Evolutionary conservation across 2,888 invertebrate species (phyloP), one percentile per base, ranked within the genome.

Genomic region (Folsomia manolachei): DNA sequence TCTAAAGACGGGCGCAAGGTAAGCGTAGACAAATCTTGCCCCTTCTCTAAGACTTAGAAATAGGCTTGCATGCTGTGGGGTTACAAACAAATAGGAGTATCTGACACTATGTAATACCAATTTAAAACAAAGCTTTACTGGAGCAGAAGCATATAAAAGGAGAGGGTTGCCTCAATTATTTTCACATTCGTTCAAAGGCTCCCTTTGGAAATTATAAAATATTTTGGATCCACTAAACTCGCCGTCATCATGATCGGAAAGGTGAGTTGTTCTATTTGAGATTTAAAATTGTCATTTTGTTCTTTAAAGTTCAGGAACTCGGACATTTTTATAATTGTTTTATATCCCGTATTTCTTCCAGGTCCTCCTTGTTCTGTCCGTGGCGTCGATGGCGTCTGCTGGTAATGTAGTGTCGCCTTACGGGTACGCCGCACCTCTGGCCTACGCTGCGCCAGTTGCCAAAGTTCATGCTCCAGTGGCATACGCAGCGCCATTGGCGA

Each of bases 301-400:
- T 9, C 60, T 4, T 60, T 4, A n/a, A 60, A 19, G 23, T n/a
- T 19, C 60, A 21, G 60, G 27, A 24, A 26, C 7, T 63, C n/a
- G n/a, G n/a, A n/a, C n/a, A 39, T 56, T 14, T 1, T 64, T 53
- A 9, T 53, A 21, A 1, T 52, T 39, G 26, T 21, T 19, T 1
- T 39, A 39, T 63, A 19, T 26, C 27, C n/a, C n/a, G n/a, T n/a
- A n/a, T n/a, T n/a, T 70, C 1, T 70, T 71, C 9, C 63, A 74
- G 74, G 70, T 70, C 62, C 56, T 69, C 52, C 69, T 63, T 65
- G 63, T 74, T 51, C 65, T 71, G 53, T 71, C 69, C 39, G 24
- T 74, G 27, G 71, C 25, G 24, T 71, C 70, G 60, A 52, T 61
- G 18, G 73, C 76, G n/a, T 26, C 63, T 25, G 76, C 76, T n/a